Evolutionary conservation across 2,888 invertebrate species (phyloP), one percentile per base, ranked within the genome.

Genomic region (Tribolium freemani): DNA sequence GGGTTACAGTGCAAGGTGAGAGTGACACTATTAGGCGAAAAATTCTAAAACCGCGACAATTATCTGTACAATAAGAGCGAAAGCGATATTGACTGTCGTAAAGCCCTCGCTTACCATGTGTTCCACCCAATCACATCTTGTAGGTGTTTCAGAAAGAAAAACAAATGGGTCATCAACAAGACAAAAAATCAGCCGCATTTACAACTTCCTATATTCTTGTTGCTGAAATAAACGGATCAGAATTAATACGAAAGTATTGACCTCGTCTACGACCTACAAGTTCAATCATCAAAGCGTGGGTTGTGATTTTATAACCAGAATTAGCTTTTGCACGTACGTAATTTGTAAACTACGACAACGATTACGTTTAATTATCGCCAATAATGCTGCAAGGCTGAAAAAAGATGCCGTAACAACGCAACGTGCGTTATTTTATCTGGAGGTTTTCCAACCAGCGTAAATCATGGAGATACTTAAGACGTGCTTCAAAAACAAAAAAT

Each of bases 261-360:
- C 83, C 82, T 83, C 83, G 83, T 83, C 82, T 82, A 80, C 82
- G 82, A 81, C 83, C 83, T 78, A 83, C 82, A 81, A 81, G 81
- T 83, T 83, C 81, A 82, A 76, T 80, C 72, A 66, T 56, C 76
- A 69, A 76, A 76, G 78, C 79, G 82, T 80, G 78, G 80, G 80
- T 71, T 73, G 80, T 60, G 76, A 26, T 58, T 71, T 66, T 71
- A 66, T 51, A 64, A 79, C 63, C 69, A 53, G 57, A 64, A 64
- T 54, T 54, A 64, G 45, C 64, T 16, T n/a, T 53, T 64, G 21
- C 5, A 45, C 11, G 20, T 26, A 61, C 48, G 61, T 61, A 21
- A 61, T 61, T 58, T 58, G 57, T 58, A 58, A 44, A 58, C 26
- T n/a, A 51, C 31, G 31, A 56, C 56, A 56, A 16, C 53, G 21